These are phyloP conservation scores for Phocides pigmalion DNA, from an alignment of 1,140 invertebrate species.

Conservation along the genomic window DNA sequence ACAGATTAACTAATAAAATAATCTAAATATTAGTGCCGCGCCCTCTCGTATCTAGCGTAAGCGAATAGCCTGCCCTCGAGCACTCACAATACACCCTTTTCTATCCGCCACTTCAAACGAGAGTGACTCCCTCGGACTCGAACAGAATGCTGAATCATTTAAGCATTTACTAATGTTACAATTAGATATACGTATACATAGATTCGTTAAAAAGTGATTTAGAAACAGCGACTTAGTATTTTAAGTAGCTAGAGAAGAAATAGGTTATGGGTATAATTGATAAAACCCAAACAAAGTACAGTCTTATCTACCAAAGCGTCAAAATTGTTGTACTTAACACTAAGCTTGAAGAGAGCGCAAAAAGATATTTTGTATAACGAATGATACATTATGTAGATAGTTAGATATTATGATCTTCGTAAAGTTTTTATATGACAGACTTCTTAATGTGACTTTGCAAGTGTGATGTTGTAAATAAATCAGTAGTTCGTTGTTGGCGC, in stretches of 20 bases:
- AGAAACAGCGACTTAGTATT: constrained; percentile 56
- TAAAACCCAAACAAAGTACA: constrained; percentile 44
- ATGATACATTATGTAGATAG: constrained; percentile 68
- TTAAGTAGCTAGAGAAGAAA: constrained; percentile 52
- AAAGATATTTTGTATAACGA: constrained; percentile 80
- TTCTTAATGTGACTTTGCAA: constrained; percentile 76
- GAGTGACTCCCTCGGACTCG: constrained; percentile 40
- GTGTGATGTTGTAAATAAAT: constrained; percentile 79
- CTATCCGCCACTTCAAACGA: background rate
- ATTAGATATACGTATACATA: constrained; percentile 40
- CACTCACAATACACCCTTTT: constrained; percentile 39
- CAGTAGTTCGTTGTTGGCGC: constrained; percentile 42
- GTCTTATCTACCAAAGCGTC: constrained; percentile 40
- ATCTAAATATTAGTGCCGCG: constrained; percentile 18
- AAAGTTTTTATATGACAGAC: constrained; percentile 79
- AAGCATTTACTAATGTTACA: constrained; percentile 67
- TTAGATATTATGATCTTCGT: constrained; percentile 55
- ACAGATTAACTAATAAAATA: constrained; percentile 34
- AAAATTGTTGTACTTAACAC: constrained; percentile 53
- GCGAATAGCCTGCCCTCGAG: constrained; percentile 16
- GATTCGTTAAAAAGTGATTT: constrained; percentile 57
- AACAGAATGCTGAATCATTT: constrained; percentile 52
- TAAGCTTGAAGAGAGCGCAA: constrained; percentile 67
- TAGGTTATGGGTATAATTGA: constrained; percentile 43
- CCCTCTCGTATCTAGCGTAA: constrained; percentile 12